Conservation (phyloP, 2,888 invertebrate species). For the Branchipolynoe longqiensis region DNA sequence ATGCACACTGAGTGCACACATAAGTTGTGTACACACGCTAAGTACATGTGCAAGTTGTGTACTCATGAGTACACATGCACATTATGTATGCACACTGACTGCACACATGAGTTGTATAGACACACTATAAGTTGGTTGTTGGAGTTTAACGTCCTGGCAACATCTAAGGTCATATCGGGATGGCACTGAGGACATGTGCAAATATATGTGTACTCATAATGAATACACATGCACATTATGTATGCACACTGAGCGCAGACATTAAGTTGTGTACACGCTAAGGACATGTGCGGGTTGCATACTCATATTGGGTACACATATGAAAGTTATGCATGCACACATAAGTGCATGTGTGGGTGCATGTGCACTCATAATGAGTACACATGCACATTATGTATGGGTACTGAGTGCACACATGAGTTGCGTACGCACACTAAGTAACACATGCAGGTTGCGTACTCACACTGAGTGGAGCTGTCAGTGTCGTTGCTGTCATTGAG, state of each 20-base stretch:
- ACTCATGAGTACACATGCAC: not conserved
- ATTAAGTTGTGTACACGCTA: not conserved
- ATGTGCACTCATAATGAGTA: not conserved
- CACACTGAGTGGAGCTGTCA: conserved; percentile 62
- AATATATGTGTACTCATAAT: not conserved
- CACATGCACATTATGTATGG: not conserved
- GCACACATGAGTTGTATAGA: not conserved
- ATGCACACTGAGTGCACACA: too few relatives aligned
- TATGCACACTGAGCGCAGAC: too few relatives aligned
- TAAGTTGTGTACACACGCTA: too few relatives aligned
- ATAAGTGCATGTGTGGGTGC: not conserved
- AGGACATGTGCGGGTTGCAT: too few relatives aligned
- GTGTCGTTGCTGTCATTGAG: conserved; percentile 57
- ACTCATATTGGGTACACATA: too few relatives aligned
- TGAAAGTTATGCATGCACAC: not conserved
- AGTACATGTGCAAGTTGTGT: not conserved
- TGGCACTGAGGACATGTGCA: not conserved
- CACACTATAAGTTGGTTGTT: too few relatives aligned
- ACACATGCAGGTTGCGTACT: conserved; percentile 22
- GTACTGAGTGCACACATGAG: not conserved
- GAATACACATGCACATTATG: too few relatives aligned
- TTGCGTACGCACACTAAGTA: not conserved
- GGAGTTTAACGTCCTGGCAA: too few relatives aligned
- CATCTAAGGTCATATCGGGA: too few relatives aligned
- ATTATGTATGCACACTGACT: not conserved